These are phyloP conservation scores for Drosophila guanche DNA, from an alignment of 1,140 invertebrate species.

Conservation along the genomic window DNA sequence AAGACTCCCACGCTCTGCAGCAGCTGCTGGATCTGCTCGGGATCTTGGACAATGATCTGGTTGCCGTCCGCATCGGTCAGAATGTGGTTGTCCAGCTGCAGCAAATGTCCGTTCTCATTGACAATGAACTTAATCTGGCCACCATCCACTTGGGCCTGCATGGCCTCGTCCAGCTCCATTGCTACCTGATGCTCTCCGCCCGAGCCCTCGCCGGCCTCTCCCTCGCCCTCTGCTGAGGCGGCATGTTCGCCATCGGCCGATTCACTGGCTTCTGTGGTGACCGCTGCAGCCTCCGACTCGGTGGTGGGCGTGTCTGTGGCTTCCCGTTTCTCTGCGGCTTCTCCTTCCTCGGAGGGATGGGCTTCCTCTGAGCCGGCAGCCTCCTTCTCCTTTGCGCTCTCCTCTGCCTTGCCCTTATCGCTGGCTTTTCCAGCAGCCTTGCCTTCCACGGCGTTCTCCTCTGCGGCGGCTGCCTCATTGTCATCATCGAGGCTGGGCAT, in stretches of 20 bases:
- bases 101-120: constrained; percentile 80
- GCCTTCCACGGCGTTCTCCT: constrained; percentile 41
- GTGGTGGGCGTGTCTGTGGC: constrained; percentile 37
- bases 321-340: constrained; percentile 38
- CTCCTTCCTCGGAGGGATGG: constrained; percentile 20
- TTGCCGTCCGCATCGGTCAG: constrained; percentile 83
- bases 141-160: constrained; percentile 81
- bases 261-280: constrained; percentile 45
- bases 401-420: constrained; percentile 37
- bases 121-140: constrained; percentile 83
- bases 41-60: constrained; percentile 83
- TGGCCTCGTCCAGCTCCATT: constrained; percentile 82
- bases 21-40: constrained; percentile 82
- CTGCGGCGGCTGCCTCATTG: constrained; percentile 61
- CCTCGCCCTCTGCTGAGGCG: constrained; percentile 33
- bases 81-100: constrained; percentile 83
- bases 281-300: constrained; percentile 47
- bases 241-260: constrained; percentile 49
- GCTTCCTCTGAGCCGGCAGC: constrained; percentile 23
- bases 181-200: constrained; percentile 74
- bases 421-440: constrained; percentile 39
- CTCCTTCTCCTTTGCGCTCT: constrained; percentile 53
- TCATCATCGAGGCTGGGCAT: constrained; percentile 83
- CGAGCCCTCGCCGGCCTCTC: constrained; percentile 46
- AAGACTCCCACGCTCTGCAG: constrained; percentile 82